These are phyloP conservation scores for Oscheius sp. DNA, from an alignment of 2,888 invertebrate genomes.

Conservation along the genomic window DNA sequence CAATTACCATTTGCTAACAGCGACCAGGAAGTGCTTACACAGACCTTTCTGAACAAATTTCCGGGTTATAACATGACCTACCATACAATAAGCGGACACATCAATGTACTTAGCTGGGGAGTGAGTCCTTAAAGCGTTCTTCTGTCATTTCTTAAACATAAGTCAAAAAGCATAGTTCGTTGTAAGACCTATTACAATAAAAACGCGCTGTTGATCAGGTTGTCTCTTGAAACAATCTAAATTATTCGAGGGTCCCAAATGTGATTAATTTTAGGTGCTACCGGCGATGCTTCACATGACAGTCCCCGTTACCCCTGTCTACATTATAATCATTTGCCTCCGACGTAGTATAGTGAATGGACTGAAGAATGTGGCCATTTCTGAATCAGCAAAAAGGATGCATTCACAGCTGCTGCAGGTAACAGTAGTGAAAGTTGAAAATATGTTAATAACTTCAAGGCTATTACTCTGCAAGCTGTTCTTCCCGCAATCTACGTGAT, in stretches of 20 bases:
- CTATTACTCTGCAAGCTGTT: background rate
- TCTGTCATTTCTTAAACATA: background rate
- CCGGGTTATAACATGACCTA: too few relatives aligned
- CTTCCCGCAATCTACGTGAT: background rate
- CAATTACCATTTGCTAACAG: background rate
- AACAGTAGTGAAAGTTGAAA: background rate
- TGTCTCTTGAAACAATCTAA: too few relatives aligned
- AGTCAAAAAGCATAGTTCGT: too few relatives aligned
- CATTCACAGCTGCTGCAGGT: constrained; percentile 5
- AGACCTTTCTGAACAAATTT: too few relatives aligned
- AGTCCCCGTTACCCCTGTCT: background rate
- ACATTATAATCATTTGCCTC: background rate
- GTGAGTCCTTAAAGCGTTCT: background rate
- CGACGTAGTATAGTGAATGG: background rate
- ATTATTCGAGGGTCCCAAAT: too few relatives aligned
- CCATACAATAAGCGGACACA: too few relatives aligned
- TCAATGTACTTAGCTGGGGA: too few relatives aligned
- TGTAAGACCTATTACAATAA: too few relatives aligned
- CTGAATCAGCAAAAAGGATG: background rate
- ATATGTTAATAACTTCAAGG: background rate
- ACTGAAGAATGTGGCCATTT: background rate
- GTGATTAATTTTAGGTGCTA: background rate
- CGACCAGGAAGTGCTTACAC: background rate
- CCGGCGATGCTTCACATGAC: background rate
- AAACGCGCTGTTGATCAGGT: too few relatives aligned